phyloP scores from a whole-genome alignment of 1,140 invertebrate species.

The Panagrolaimus sp. region DNA sequence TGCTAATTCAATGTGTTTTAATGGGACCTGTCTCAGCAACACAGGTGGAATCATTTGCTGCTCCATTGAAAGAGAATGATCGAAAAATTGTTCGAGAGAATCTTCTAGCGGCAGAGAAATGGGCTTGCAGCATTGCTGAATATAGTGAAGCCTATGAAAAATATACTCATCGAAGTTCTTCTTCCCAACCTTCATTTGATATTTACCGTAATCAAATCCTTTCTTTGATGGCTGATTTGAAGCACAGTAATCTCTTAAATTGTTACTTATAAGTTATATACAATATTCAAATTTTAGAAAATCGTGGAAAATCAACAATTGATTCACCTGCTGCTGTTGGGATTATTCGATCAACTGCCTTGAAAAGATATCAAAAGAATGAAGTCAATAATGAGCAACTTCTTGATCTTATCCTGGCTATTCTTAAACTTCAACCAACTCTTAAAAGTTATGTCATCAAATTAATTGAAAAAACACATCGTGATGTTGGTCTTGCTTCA shows the following conservation, averaged over 20 bases:
- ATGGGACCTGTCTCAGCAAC: neutral
- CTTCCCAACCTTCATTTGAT: neutral
- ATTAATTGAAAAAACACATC: neutral
- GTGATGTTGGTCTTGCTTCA: too few species aligned
- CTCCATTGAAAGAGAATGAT: neutral
- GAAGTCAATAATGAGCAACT: constrained; percentile 10
- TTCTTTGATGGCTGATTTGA: neutral
- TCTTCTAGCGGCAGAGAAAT: neutral
- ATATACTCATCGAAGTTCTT: neutral
- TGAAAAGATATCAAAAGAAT: neutral
- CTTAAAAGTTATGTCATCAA: neutral
- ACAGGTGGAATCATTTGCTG: neutral
- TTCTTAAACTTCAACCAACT: neutral
- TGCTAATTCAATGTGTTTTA: neutral
- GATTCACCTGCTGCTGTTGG: neutral
- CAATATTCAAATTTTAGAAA: neutral
- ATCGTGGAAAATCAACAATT: neutral
- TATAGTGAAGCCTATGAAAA: neutral
- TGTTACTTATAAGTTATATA: neutral
- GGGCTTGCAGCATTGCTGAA: neutral
- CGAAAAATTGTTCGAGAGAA: neutral
- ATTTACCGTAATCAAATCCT: neutral
- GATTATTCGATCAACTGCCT: neutral
- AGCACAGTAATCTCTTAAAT: neutral
- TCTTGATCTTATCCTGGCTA: neutral